Percentiles rank a stretch among this genome's conserved stretches.
Conservation (phyloP, 2,888 invertebrate genomes). For the Nowickia ferox region DNA sequence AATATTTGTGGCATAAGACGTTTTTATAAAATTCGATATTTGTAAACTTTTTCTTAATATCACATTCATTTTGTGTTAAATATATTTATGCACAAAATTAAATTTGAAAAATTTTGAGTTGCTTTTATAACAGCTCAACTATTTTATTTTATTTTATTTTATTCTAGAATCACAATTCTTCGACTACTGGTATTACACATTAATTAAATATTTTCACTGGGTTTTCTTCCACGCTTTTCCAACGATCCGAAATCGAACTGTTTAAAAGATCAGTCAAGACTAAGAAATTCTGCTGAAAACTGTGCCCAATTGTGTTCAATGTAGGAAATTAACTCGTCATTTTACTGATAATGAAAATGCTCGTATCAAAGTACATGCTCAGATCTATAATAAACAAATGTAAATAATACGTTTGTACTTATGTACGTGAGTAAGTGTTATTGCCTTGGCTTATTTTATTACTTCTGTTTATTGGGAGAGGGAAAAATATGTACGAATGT, state of each 20-base stretch:
- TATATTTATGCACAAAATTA: background rate
- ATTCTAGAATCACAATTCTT: too few species aligned
- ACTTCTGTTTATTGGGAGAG: background rate
- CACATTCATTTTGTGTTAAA: constrained; percentile 61
- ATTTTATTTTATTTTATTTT: background rate
- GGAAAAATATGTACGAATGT: constrained; percentile 17
- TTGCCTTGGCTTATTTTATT: constrained; percentile 2
- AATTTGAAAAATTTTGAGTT: constrained; percentile 4
- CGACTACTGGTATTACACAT: too few species aligned
- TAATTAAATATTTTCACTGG: too few species aligned
- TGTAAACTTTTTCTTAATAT: constrained; percentile 60
- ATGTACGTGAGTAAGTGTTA: background rate
- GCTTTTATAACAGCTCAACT: background rate
- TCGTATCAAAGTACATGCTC: constrained; percentile 39
- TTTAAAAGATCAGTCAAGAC: constrained; percentile 57
- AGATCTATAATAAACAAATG: background rate
- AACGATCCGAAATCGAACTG: constrained; percentile 45
- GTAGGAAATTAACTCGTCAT: constrained; percentile 22
- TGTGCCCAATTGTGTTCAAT: constrained; percentile 16
- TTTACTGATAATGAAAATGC: constrained; percentile 57
- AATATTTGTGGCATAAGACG: constrained; percentile 58
- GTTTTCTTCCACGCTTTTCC: background rate
- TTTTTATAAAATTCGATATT: constrained; percentile 54
- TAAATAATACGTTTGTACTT: background rate
- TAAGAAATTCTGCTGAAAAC: constrained; percentile 23